Base-by-base conservation (phyloP, 2,113 vertebrate species). In the Cercopithecus mona region DNA sequence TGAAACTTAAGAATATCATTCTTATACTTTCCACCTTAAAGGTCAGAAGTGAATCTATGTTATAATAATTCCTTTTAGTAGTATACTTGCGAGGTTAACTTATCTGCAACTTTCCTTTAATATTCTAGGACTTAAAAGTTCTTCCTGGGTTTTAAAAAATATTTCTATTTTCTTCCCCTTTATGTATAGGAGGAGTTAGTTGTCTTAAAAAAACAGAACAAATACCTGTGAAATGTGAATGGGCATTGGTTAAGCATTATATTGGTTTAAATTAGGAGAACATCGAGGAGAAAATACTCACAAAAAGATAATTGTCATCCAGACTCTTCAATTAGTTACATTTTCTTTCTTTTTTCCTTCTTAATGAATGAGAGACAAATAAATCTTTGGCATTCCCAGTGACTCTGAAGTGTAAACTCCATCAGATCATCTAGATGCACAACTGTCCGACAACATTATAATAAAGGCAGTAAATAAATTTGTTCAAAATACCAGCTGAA, bases 331-430 rank as follows among this genome's bases (percentile, higher is more conserved):
- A 13, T 25, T 52, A 45, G 27, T 88, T 83, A 52, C 57, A 59
- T 48, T 88, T 52, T 79, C 30, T 45, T 85, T 70, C n/a, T 32
- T 8, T 95, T 48, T 59, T 75, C 48, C 32, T 89, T 79, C 22
- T 93, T 96, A 92, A 70, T 64, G 16, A 94, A 78, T 20, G 13
- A 82, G 38, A 90, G 85, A 50, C 55, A 95, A 88, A 96, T 55
- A 79, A 83, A 55, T 82, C 43, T 82, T 85, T 88, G 73, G 57
- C 23, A 80, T 76, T 89, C 68, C 76, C 43, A 64, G 22, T 25
- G 48, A 89, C 55, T 97, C 78, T 87, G 78, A 88, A 52, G 50
- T 38, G 18, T 40, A 93, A 50, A 8, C 4, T 66, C 81, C 16
- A 17, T 66, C 83, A 64, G 30, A 78, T 86, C 72, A 83, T 50